Percentiles rank a stretch among this genome's conserved stretches.
phyloP scores from a whole-genome alignment of 1,140 invertebrate genomes.

The Hyles vespertilio region DNA sequence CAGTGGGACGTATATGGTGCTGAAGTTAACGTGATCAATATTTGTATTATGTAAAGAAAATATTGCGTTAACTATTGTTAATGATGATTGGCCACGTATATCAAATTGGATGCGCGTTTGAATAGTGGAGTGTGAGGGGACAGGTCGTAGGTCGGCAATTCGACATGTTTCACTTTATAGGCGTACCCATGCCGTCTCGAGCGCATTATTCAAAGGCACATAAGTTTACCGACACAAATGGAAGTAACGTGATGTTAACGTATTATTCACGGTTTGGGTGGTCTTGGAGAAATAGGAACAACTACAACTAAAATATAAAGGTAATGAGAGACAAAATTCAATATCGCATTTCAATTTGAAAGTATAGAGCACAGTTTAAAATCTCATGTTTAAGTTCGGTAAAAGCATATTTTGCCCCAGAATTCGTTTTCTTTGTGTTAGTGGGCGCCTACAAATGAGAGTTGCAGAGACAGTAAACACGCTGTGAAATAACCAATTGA shows the following conservation, averaged over 20 bases:
- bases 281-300: constrained; percentile 19
- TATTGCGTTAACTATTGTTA: too few relatives aligned
- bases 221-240: constrained; percentile 18
- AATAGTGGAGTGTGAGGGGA: not conserved
- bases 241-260: constrained; percentile 9
- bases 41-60: too few relatives aligned
- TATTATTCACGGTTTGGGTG: constrained; percentile 33
- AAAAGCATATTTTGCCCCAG: too few relatives aligned
- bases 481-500: not conserved
- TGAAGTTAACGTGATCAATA: too few relatives aligned
- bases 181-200: not conserved
- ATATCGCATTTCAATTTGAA: not conserved
- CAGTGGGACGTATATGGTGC: too few relatives aligned
- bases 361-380: too few relatives aligned
- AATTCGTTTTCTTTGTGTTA: too few relatives aligned
- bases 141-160: constrained; percentile 5
- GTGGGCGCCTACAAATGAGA: not conserved
- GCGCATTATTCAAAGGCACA: constrained; percentile 3
- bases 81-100: too few relatives aligned
- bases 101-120: not conserved
- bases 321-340: not conserved
- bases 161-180: constrained; percentile 5
- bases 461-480: not conserved
- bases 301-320: too few relatives aligned
- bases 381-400: too few relatives aligned